Evolutionary conservation across 1,140 invertebrate species (phyloP), one percentile per base, ranked within the genome.

Genomic region (Adoxophyes honmai): DNA sequence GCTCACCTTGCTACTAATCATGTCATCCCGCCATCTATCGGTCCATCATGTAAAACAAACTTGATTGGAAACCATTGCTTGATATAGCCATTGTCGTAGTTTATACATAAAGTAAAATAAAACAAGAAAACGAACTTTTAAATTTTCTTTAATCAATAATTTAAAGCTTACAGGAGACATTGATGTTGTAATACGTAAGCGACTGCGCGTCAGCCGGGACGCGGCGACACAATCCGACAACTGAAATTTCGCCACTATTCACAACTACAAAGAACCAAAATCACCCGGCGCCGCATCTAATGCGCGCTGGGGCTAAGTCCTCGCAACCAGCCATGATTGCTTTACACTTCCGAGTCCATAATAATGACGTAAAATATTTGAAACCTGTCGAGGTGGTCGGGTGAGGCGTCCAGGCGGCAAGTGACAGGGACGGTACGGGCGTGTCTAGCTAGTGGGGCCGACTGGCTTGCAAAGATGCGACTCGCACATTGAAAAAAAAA

Each of bases 131-230:
- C 42, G 80, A 87, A 77, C 81, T 88, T 81, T 62, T 78, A 85
- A 77, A 83, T 85, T 84, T 64, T 80, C 76, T 85, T 88, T 86
- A 84, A 73, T 86, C 75, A 83, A 88, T 88, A 88, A 88, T 86
- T 88, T 88, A 88, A 88, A 88, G 85, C 85, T 86, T 81, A 88
- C 81, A 84, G 75, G 75, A 81, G 76, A 82, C 78, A 78, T 62
- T 71, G 64, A 64, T 73, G 75, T 72, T 74, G 69, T 64, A 70
- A 64, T 55, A 55, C 59, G 53, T 11, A 37, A 51, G 52, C 14
- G 34, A 15, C 36, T 6, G 2, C 14, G 65, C 61, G 64, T 69
- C 70, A 70, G 78, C 68, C 59, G 54, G 57, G 56, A 55, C 72
- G 66, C 58, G 53, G 54, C 59, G 52, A 38, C 51, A 57, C 59